phyloP scores from a whole-genome alignment of 2,113 vertebrate genomes.

The Carlito syrichta region DNA sequence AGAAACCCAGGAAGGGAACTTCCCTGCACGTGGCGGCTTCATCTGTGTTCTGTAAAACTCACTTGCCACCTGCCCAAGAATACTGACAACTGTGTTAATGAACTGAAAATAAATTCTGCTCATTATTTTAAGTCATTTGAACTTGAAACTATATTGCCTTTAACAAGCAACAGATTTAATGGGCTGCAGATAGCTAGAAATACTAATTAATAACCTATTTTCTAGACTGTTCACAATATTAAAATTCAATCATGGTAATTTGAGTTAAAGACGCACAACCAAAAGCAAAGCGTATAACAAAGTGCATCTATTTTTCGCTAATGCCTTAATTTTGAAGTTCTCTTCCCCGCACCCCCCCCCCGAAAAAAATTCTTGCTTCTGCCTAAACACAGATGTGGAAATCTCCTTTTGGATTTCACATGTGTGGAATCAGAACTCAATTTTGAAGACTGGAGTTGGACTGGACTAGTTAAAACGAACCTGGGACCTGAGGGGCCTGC shows the following conservation, averaged over 20 bases:
- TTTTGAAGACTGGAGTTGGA: neutral
- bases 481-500: accelerated
- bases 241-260: neutral
- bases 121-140: slow-evolving; percentile 64
- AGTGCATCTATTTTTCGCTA: neutral
- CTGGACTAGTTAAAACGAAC: accelerated
- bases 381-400: neutral
- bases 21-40: neutral
- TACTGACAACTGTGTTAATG: neutral
- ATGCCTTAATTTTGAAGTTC: neutral
- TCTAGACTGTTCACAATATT: neutral
- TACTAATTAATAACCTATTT: slow-evolving; percentile 34
- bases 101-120: slow-evolving; percentile 38
- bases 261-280: neutral
- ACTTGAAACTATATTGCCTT: slow-evolving; percentile 56
- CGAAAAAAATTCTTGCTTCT: neutral
- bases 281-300: neutral
- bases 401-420: neutral
- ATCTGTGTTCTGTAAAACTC: neutral
- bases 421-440: neutral
- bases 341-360: neutral
- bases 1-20: neutral
- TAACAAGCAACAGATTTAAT: slow-evolving; percentile 56
- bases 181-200: slow-evolving; percentile 10
- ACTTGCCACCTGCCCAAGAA: neutral